Conservation (phyloP, 2,113 vertebrate species). For the Odontophorus gujanensis region DNA sequence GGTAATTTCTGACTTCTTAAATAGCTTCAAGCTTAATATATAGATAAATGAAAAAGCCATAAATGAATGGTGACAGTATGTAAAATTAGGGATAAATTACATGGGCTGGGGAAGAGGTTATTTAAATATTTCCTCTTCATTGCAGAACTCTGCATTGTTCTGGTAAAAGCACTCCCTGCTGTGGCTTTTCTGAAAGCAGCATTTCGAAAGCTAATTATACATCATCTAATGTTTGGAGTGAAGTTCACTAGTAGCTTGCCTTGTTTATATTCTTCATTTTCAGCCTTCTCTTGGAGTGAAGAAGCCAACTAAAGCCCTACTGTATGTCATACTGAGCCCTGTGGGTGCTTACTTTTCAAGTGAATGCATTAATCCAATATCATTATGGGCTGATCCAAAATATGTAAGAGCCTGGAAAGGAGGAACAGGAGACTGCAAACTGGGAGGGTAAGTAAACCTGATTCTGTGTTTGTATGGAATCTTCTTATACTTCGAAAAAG, state of each 20-base stretch:
- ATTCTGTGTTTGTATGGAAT: not conserved
- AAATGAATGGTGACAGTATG: not conserved
- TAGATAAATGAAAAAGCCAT: not conserved
- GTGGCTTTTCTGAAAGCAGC: not conserved
- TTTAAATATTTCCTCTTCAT: not conserved
- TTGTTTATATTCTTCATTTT: not conserved
- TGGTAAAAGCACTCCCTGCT: not conserved
- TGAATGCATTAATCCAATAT: constrained; percentile 79
- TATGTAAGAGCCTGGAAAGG: constrained; percentile 90
- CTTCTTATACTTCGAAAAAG: not conserved
- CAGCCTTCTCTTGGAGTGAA: constrained; percentile 88
- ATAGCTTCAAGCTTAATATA: not conserved
- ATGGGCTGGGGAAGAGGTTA: not conserved
- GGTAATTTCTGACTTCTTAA: not conserved
- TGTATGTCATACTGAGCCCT: constrained; percentile 88
- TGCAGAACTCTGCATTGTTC: not conserved
- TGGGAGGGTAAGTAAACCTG: constrained; percentile 85
- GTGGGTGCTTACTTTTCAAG: constrained; percentile 88
- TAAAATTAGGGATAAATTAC: not conserved
- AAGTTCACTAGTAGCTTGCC: not conserved
- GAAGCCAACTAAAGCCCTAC: constrained; percentile 81
- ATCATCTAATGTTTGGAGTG: not conserved
- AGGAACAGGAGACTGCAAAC: constrained; percentile 91
- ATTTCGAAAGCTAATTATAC: not conserved
- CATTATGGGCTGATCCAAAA: constrained; percentile 90